Percentiles rank a stretch among this genome's conserved stretches.
Conservation (phyloP, 1,140 invertebrate genomes). For the Aphelinus certus region DNA sequence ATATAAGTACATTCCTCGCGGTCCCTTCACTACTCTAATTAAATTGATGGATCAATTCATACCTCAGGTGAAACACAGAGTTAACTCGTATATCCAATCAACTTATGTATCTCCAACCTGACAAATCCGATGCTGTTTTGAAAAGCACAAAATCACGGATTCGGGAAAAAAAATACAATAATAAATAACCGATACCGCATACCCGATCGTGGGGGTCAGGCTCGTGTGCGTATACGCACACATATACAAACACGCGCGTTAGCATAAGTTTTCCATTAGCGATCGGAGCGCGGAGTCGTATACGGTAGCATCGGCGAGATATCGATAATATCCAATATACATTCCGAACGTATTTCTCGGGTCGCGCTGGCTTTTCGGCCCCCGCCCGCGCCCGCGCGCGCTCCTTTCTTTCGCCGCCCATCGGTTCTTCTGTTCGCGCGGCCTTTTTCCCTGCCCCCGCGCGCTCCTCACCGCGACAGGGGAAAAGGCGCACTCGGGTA, state of each 20-base stretch:
- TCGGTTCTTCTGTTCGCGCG: background rate
- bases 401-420: conserved; percentile 16
- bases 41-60: no score
- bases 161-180: background rate
- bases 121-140: no score
- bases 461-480: background rate
- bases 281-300: conserved; percentile 16
- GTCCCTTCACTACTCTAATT: no score
- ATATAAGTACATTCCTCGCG: no score
- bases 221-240: conserved; percentile 4
- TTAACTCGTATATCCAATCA: no score
- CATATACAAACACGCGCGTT: conserved; percentile 24
- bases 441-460: background rate
- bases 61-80: no score
- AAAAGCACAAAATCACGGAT: no score
- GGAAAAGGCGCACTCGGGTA: conserved; percentile 26
- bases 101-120: no score
- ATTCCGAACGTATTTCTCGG: conserved; percentile 50
- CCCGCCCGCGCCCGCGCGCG: conserved; percentile 15
- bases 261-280: conserved; percentile 62
- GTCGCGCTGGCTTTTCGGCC: background rate
- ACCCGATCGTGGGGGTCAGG: conserved; percentile 32
- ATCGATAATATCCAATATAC: conserved; percentile 60
- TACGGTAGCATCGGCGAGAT: conserved; percentile 39
- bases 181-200: conserved; percentile 53